Percentiles rank a stretch among this genome's conserved stretches.
Conservation (phyloP, 2,113 vertebrate species). For the Martes martes region DNA sequence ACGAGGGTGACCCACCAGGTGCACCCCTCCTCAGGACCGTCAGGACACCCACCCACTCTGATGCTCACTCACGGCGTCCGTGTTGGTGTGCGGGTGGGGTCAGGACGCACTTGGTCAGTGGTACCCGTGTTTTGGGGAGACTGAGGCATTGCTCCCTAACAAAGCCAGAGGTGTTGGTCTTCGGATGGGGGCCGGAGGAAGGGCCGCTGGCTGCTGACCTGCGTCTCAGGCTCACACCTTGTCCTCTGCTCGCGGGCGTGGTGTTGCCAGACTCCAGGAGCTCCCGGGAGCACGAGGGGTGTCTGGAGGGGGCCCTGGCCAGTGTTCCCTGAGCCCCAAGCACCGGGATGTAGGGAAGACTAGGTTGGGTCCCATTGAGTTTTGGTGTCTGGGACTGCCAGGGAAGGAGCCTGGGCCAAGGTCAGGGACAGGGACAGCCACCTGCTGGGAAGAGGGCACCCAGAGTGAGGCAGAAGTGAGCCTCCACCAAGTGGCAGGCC, state of each 20-base stretch:
- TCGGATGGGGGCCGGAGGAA: too few relatives aligned
- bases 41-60: neutral
- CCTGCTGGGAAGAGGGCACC: neutral
- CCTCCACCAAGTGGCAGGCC: neutral
- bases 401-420: neutral
- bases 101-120: neutral
- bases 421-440: neutral
- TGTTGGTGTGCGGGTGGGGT: neutral
- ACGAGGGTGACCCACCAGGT: neutral
- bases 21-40: neutral
- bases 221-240: neutral
- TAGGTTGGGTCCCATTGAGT: neutral
- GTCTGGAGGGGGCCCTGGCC: neutral
- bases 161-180: neutral
- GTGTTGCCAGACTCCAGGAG: neutral
- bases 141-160: neutral
- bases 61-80: constrained; percentile 76
- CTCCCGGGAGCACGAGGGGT: neutral
- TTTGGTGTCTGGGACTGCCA: neutral
- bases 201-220: neutral
- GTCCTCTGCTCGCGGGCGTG: too few relatives aligned
- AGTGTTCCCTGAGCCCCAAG: neutral
- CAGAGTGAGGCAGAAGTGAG: neutral
- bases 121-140: neutral
- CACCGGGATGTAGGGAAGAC: neutral